Base-by-base conservation (phyloP, 1,140 invertebrate genomes). In the Acromyrmex echinatior region DNA sequence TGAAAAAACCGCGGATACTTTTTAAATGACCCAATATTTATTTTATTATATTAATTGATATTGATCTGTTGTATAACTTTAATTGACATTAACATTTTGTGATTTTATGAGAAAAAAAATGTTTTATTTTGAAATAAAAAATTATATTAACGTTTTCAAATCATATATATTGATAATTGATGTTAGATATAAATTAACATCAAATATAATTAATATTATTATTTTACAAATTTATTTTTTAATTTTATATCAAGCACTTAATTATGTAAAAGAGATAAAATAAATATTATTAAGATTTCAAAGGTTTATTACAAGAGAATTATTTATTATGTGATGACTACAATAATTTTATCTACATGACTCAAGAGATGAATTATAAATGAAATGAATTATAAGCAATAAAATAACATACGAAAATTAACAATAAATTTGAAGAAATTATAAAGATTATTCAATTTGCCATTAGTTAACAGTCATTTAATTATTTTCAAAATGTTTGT, bases 391-490 rank as follows among this genome's bases (percentile, higher is more conserved):
- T 21, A 21, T 18, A 62, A 63, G 10, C 14, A 63, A 18, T 21
- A 28, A 63, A n/a, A 78, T 58, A 28, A 62, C 12, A 45, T 14
- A 53, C 1, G n/a, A 77, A 77, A 60, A 60, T 60, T 49, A 49
- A 28, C 21, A 58, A 76, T 14, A 16, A n/a, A 39, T 58, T 76
- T 76, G 9, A 45, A 45, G 25, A 62, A 77, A 77, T 21, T 77
- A 39, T 51, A 51, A 51, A 16, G 49, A 51, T 77, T n/a, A 12
- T 18, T 62, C 21, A 4, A 31, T 74, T 76, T 60, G 1, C 12
- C n/a, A 58, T 28, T 60, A 3, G 1, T 58, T 45, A 77, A 62
- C 3, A 39, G 35, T 21, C 3, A 35, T 39, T 16, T 39, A 16
- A 60, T 60, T 60, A 7, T 5, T 25, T 5, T 28, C 14, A 2